Evolutionary conservation across 2,113 vertebrate species (phyloP), one percentile per base, ranked within the genome.

Genomic region (Rhinogobius similis): DNA sequence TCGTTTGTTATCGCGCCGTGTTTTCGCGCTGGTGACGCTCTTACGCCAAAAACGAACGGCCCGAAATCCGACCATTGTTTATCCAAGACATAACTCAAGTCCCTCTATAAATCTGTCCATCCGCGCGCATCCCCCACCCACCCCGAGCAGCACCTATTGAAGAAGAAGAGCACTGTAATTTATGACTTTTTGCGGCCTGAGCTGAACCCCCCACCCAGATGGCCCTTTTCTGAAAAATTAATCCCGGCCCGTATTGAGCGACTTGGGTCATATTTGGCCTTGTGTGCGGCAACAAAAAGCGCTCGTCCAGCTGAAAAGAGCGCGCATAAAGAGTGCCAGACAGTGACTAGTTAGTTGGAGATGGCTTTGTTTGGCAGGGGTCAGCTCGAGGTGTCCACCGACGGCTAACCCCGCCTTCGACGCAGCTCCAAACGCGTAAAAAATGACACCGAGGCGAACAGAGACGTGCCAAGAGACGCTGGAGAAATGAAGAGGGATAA

Each of bases 301-400:
- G 78, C 58, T 71, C 72, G 82, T 66, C 39, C 82, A 79, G 70
- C 84, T 77, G 62, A 77, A 78, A 79, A 86, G 78, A 90, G 86
- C 21, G 67, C 79, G 74, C 88, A 84, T 86, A 91, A 90, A 84
- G 87, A 78, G 7, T 76, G 74, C 78, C 84, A 90, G 90, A 91
- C 90, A 91, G 86, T 90, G 90, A 91, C 83, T 90, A 89, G 90
- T 41, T 90, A 89, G 90, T 41, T 41, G 39, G 90, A 84, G 87
- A 81, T 81, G 82, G 84, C 90, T 90, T 91, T 91, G 90, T 91
- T 89, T 12, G 59, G 38, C 68, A 1, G 73, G 78, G 90, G 90
- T 91, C 90, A 91, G 44, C 73, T 41, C 67, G 71, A 79, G 90
- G 88, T 89, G 87, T 79, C 83, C 76, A 56, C 43, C 72, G 72